Evolutionary conservation across 2,888 invertebrate species (phyloP).

Genomic region (Hybos culiciformis): DNA sequence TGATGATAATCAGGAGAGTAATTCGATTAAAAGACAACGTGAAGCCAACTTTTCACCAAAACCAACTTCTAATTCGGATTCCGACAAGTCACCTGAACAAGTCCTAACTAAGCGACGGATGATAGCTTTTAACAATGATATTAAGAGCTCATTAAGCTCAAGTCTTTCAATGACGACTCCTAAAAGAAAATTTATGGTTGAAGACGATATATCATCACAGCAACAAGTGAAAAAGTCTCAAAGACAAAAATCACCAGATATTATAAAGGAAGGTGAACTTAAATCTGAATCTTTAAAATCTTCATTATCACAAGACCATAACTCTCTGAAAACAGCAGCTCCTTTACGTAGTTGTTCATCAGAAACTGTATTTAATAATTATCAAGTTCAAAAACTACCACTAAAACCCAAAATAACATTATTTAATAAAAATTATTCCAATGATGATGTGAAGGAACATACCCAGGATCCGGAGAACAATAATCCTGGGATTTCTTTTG

Average conservation of each 20-base stretch:
- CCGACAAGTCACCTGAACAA: constrained; percentile 25
- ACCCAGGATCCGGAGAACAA: neutral
- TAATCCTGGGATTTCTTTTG: constrained; percentile 26
- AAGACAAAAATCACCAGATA: no score
- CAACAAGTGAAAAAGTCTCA: neutral
- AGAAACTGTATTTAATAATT: constrained; percentile 6
- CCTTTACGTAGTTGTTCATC: constrained; percentile 14
- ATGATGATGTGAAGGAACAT: neutral
- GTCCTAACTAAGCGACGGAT: constrained; percentile 26
- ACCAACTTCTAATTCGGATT: constrained; percentile 2
- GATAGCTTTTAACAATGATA: constrained; percentile 30
- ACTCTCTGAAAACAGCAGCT: constrained; percentile 1
- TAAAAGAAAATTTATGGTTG: constrained; percentile 14
- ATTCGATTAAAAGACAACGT: constrained; percentile 12
- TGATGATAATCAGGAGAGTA: constrained; percentile 4
- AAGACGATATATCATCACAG: no score
- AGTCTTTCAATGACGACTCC: constrained; percentile 20
- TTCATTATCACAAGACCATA: neutral
- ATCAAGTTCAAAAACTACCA: neutral
- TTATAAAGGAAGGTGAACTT: constrained; percentile 1
- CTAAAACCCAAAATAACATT: constrained; percentile 28
- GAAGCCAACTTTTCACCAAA: constrained; percentile 11
- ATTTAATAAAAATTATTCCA: constrained; percentile 26
- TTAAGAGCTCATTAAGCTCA: constrained; percentile 32
- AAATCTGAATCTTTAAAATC: neutral